Conservation (phyloP, 2,888 invertebrate species). For the Macaria notata region DNA sequence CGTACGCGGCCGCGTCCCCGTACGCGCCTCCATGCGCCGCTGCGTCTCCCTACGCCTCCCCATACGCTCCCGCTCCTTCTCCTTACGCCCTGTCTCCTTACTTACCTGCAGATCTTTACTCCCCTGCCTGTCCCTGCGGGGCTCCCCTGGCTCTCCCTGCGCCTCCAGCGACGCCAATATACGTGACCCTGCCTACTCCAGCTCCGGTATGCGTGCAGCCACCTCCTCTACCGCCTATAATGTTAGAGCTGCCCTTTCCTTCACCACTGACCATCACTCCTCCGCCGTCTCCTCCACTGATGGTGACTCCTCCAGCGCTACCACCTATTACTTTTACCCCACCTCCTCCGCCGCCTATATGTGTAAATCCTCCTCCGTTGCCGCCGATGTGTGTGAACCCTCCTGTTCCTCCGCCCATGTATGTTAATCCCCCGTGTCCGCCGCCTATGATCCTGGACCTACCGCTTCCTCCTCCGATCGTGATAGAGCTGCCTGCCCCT, state of each 20-base stretch:
- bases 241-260: conserved; percentile 53
- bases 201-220: conserved; percentile 53
- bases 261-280: conserved; percentile 58
- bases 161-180: conserved; percentile 53
- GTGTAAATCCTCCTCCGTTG: conserved; percentile 58
- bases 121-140: conserved; percentile 37
- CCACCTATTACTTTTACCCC: conserved; percentile 59
- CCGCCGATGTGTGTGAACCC: conserved; percentile 60
- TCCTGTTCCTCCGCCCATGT: conserved; percentile 58
- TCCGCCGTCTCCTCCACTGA: conserved; percentile 52
- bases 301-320: conserved; percentile 50
- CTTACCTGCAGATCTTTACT: conserved; percentile 11
- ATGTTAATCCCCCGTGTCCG: conserved; percentile 55
- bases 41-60: conserved; percentile 3
- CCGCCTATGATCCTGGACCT: conserved; percentile 55
- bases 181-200: conserved; percentile 60
- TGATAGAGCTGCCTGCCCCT: conserved; percentile 63
- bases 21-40: conserved; percentile 3
- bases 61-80: background rate
- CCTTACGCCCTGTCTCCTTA: conserved; percentile 14
- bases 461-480: conserved; percentile 59
- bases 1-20: conserved; percentile 14
- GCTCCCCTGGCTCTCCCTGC: conserved; percentile 44
- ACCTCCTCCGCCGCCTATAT: conserved; percentile 56
- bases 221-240: conserved; percentile 52